Percentiles rank a stretch among this genome's conserved stretches.
Evolutionary conservation across 2,888 invertebrate species (phyloP).

Genomic region (Liposcelis brunnea): DNA sequence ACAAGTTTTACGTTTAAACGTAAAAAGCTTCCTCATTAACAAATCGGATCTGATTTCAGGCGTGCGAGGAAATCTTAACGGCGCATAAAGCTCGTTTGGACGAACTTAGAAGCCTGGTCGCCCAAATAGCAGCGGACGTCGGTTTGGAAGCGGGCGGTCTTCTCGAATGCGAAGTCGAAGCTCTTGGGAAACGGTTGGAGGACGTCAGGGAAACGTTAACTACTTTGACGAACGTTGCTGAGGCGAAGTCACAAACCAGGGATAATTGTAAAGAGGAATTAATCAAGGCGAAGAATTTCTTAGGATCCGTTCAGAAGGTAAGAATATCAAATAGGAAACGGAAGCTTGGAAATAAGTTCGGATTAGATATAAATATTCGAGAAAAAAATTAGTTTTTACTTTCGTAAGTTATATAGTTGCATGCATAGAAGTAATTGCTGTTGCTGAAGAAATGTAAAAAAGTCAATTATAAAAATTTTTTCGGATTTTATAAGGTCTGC

Average conservation of each 20-base stretch:
- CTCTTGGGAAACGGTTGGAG: slow-evolving; percentile 53
- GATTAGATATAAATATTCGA: too few relatives aligned
- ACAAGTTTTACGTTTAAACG: slow-evolving; percentile 9
- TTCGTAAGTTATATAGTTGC: too few relatives aligned
- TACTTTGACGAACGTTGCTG: slow-evolving; percentile 56
- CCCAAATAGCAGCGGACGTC: slow-evolving; percentile 61
- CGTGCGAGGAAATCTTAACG: slow-evolving; percentile 56
- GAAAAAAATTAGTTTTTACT: too few relatives aligned
- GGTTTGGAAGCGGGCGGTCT: slow-evolving; percentile 45
- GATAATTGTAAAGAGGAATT: slow-evolving; percentile 36
- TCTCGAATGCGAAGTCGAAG: slow-evolving; percentile 59
- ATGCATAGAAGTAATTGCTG: too few relatives aligned
- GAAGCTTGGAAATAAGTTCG: too few relatives aligned
- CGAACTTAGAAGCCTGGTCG: slow-evolving; percentile 56
- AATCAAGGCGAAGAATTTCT: slow-evolving; percentile 37
- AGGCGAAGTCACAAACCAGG: slow-evolving; percentile 32
- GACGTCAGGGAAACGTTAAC: slow-evolving; percentile 59
- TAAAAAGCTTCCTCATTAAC: not conserved
- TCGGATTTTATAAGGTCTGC: too few relatives aligned
- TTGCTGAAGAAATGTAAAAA: too few relatives aligned
- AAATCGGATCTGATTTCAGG: slow-evolving; percentile 30
- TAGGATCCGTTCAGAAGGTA: slow-evolving; percentile 63
- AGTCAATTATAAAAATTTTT: too few relatives aligned
- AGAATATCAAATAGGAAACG: slow-evolving; percentile 18
- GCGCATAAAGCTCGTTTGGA: slow-evolving; percentile 47